Conservation (phyloP, 23 tunicate species). For the Halocynthia roretzi region DNA sequence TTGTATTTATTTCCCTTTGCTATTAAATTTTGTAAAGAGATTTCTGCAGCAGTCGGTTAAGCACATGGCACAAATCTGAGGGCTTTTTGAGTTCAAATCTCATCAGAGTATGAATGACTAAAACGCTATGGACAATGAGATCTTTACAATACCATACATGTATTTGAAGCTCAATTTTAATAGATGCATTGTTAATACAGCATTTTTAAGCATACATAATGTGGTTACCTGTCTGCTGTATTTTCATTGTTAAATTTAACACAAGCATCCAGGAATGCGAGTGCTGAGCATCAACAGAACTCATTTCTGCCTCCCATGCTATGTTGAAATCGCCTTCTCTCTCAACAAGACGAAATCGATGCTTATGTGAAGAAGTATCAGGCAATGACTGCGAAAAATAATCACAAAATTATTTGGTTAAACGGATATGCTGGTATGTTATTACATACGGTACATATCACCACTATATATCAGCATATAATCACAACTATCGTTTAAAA, state of each 20-base stretch:
- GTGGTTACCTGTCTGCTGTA: slow-evolving; percentile 49
- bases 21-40: no score
- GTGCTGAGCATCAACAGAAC: slow-evolving; percentile 20
- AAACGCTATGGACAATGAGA: not conserved
- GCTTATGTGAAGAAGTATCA: slow-evolving; percentile 39
- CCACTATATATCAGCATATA: no score
- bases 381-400: slow-evolving; percentile 46
- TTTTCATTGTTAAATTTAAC: slow-evolving; percentile 41
- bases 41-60: no score
- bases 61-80: no score
- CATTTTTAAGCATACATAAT: not conserved
- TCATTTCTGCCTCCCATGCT: slow-evolving; percentile 54
- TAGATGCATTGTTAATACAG: not conserved
- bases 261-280: slow-evolving; percentile 72
- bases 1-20: no score
- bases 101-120: no score
- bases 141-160: not conserved
- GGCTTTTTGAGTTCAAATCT: no score
- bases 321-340: slow-evolving; percentile 83
- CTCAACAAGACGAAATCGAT: slow-evolving; percentile 76
- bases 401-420: not conserved
- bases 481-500: no score
- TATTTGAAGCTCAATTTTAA: not conserved
- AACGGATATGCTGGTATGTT: no score
- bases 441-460: no score